Evolutionary conservation across 2,113 vertebrate species (phyloP).

Genomic region (Triplophysa dalaica): DNA sequence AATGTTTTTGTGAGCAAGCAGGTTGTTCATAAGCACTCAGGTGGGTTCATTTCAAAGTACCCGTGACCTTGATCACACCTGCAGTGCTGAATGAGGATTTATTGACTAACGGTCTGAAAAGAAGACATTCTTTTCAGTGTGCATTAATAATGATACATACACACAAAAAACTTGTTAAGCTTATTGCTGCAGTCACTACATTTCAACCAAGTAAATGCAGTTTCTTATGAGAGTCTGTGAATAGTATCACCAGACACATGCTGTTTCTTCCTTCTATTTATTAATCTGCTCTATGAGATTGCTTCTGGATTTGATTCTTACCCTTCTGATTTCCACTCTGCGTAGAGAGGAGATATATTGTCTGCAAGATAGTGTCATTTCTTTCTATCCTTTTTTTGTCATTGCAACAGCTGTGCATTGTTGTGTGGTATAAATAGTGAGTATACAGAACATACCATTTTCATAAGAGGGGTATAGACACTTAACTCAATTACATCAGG

Average conservation of each 20-base stretch:
- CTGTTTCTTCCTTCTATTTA: neutral
- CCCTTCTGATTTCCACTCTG: constrained; percentile 29
- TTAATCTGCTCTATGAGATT: constrained; percentile 41
- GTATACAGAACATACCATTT: neutral
- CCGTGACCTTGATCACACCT: too few relatives aligned
- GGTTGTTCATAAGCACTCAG: too few relatives aligned
- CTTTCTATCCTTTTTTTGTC: neutral
- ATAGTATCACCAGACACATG: neutral
- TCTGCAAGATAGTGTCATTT: neutral
- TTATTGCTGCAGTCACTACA: too few relatives aligned
- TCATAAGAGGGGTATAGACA: constrained; percentile 1
- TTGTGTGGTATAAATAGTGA: constrained; percentile 19
- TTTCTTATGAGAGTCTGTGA: neutral
- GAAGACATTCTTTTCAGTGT: too few relatives aligned
- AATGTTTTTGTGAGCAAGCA: too few relatives aligned
- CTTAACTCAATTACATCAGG: neutral
- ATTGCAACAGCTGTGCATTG: constrained; percentile 23
- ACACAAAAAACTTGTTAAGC: too few relatives aligned
- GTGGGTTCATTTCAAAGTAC: too few relatives aligned
- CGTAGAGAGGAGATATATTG: constrained; percentile 17
- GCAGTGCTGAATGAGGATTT: too few relatives aligned
- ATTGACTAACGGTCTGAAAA: too few relatives aligned
- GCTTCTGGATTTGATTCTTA: constrained; percentile 30
- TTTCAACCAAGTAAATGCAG: too few relatives aligned
- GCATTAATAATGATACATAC: too few relatives aligned